Conservation (phyloP, 2,797 vertebrate genomes). For the Ctenosaura bakeri region DNA sequence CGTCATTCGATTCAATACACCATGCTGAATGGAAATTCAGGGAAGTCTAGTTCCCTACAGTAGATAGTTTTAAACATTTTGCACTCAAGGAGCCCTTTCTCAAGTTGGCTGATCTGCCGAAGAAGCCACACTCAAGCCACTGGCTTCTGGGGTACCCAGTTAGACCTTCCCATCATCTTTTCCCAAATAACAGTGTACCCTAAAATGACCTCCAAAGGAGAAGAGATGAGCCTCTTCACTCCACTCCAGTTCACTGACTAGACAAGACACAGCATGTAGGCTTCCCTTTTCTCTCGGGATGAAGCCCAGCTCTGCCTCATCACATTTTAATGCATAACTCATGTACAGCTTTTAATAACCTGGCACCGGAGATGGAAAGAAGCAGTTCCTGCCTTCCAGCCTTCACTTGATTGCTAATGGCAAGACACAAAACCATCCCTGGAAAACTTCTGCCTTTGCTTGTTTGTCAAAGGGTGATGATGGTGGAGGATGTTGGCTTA, state of each 20-base stretch:
- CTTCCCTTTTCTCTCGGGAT: neutral
- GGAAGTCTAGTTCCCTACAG: too few relatives aligned
- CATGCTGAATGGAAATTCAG: too few relatives aligned
- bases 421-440: neutral
- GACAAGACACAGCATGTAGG: too few relatives aligned
- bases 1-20: too few relatives aligned
- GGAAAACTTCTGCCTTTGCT: neutral
- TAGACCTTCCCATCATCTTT: neutral
- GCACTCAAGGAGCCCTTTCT: neutral
- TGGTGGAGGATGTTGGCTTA: neutral
- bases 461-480: neutral
- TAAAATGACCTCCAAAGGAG: neutral
- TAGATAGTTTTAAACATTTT: too few relatives aligned
- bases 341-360: neutral
- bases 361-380: neutral
- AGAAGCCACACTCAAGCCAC: neutral
- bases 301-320: conserved; percentile 4
- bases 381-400: neutral
- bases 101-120: neutral
- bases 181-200: neutral
- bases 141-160: neutral
- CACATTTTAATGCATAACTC: conserved; percentile 11
- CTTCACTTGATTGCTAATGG: neutral
- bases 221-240: neutral
- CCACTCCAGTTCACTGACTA: neutral